Evolutionary conservation across 2,888 invertebrate species (phyloP), one percentile per base, ranked within the genome.

Genomic region (Adela reaumurella): DNA sequence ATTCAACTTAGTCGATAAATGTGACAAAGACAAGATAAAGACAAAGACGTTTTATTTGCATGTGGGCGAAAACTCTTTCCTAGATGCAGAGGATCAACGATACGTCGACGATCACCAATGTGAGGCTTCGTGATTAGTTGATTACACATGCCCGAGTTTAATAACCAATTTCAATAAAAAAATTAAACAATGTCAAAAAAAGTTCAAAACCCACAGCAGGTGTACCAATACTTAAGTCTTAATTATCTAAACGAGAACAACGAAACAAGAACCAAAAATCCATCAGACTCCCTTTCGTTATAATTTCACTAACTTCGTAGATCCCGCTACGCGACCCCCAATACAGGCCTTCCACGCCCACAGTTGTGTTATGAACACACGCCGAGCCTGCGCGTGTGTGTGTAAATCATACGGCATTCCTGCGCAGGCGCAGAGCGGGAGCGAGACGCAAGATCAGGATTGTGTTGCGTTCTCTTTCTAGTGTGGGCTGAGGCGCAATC

Each of bases 341-440:
- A 35, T 14, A 35, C 35, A 3, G 6, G n/a, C 35, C n/a, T n/a
- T n/a, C 11, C 35, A 14, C 35, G 35, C 35, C 11, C 14, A 35
- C 35, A 14, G 4, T 14, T 14, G 24, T 24, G 5, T 8, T 14
- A 14, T 3, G 35, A 8, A 14, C 3, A 8, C 11, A 8, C 11
- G 8, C 35, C 35, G 4, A 3, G 35, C n/a, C 11, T 14, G 35
- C n/a, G 6, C 14, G 35, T 35, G 35, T 35, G 35, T 11, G 68
- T 74, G 70, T 73, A 74, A 74, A 77, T 74, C 78, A 74, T 74
- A 74, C 76, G 74, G 78, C 77, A 78, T 78, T 78, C 78, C 77
- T 73, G 67, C 65, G 74, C 62, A 61, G 60, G 62, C 64, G 53
- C 59, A 56, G 57, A 55, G 70, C 74, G 63, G 58, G 72, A 76